phyloP scores from a whole-genome alignment of 2,797 vertebrate species.

The Peromyscus eremicus region DNA sequence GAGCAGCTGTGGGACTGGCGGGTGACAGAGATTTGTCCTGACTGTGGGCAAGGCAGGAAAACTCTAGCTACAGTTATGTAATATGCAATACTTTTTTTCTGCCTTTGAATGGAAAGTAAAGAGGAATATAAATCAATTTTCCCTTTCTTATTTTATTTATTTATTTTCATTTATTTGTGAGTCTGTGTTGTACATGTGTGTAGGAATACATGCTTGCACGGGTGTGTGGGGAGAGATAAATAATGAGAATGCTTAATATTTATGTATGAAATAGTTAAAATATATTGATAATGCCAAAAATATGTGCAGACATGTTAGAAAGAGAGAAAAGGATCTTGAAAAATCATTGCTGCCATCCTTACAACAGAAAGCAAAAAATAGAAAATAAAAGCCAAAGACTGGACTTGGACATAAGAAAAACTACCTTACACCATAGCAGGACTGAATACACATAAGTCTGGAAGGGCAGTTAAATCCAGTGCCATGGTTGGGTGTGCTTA shows the following conservation, averaged over 20 bases:
- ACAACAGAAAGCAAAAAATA: not conserved
- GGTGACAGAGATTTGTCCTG: no score
- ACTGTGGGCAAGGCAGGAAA: no score
- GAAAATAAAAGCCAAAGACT: not conserved
- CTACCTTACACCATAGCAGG: no score
- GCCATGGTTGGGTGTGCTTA: not conserved
- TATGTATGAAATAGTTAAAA: no score
- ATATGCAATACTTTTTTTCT: not conserved
- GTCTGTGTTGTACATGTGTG: not conserved
- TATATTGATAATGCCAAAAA: not conserved
- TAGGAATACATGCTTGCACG: no score
- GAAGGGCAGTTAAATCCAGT: not conserved
- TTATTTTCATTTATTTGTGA: not conserved
- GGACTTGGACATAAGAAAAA: no score
- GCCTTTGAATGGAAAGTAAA: not conserved
- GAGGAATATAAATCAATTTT: not conserved
- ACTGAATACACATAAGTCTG: not conserved
- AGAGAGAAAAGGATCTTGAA: not conserved
- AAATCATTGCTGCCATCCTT: not conserved
- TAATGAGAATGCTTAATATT: not conserved
- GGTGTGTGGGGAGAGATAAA: not conserved
- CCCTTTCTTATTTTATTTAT: not conserved
- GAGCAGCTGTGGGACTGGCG: no score
- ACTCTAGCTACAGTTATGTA: not conserved
- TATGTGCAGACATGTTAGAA: not conserved